Base-by-base conservation (phyloP, 2,888 invertebrate species). In the Dryobota labecula region DNA sequence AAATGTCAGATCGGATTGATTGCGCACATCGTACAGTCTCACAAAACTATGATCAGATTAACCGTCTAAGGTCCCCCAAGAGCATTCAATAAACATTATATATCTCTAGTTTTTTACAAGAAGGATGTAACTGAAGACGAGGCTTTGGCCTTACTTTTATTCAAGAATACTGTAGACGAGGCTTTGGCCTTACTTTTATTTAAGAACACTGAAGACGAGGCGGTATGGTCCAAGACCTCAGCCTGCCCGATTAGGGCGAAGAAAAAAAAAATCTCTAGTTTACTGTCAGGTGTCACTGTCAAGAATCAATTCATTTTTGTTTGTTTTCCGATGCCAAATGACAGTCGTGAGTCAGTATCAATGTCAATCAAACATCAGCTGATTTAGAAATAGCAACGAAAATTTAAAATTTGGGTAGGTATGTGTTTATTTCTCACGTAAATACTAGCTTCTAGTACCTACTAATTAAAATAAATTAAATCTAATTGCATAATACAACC, bases 281-380 rank as follows among this genome's bases (percentile, higher is more conserved):
- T 9, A 4, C 15, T 15, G 62, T 64, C 43, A 64, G 11, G 9
- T 38, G 24, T 9, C 57, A 47, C 13, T 24, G 11, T 13, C 41
- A 30, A 11, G 3, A 30, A 41, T 47, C 60, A 67, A 36, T 61
- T 49, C 9, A 5, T 76, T 76, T 72, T 73, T 43, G 41, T 67
- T 67, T 67, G n/a, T n/a, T n/a, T n/a, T n/a, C n/a, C n/a, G n/a
- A n/a, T n/a, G n/a, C n/a, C n/a, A 15, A 38, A 63, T 76, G 77
- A 30, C 41, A 68, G 30, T 54, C 15, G 15, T n/a, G 54, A 41
- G 30, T 30, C 62, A 64, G 6, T 13, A 11, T 36, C 24, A 6
- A 56, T 30, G 18, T 54, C 30, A 51, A 18, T 73, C 71, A 54
- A 49, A 36, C 47, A 78, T 0, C 76, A 76, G 70, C 82, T 82